Evolutionary conservation across 2,113 vertebrate genomes (phyloP).

Genomic region (Aleadryas rufinucha): DNA sequence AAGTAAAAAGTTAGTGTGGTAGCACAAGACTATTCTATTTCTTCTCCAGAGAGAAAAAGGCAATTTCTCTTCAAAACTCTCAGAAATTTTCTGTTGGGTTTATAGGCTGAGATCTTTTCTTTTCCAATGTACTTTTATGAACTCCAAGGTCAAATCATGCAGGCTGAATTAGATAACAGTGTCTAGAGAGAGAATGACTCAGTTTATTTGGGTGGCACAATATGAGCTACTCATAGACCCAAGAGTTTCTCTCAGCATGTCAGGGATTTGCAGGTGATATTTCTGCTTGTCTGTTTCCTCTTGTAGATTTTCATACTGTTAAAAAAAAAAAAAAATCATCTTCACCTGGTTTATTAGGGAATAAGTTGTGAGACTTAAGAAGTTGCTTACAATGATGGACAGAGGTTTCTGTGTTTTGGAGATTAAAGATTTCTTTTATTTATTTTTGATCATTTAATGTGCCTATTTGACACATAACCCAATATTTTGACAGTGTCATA

Average conservation of each 20-base stretch:
- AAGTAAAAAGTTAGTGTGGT: neutral
- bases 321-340: neutral
- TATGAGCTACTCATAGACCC: neutral
- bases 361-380: neutral
- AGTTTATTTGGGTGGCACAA: conserved; percentile 20
- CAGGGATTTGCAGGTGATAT: neutral
- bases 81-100: neutral
- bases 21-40: neutral
- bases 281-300: neutral
- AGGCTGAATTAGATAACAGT: conserved; percentile 22
- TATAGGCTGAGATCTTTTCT: neutral
- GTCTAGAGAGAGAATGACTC: conserved; percentile 49
- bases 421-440: neutral
- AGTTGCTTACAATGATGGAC: neutral
- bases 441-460: neutral
- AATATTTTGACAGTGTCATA: neutral
- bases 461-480: neutral
- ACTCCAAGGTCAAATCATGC: conserved; percentile 36
- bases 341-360: neutral
- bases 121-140: neutral
- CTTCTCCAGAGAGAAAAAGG: neutral
- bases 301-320: neutral
- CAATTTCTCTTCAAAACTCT: neutral
- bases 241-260: neutral
- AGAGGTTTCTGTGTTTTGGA: neutral